Evolutionary conservation across 2,888 invertebrate genomes (phyloP).

Genomic region (Odiellus spinosus): DNA sequence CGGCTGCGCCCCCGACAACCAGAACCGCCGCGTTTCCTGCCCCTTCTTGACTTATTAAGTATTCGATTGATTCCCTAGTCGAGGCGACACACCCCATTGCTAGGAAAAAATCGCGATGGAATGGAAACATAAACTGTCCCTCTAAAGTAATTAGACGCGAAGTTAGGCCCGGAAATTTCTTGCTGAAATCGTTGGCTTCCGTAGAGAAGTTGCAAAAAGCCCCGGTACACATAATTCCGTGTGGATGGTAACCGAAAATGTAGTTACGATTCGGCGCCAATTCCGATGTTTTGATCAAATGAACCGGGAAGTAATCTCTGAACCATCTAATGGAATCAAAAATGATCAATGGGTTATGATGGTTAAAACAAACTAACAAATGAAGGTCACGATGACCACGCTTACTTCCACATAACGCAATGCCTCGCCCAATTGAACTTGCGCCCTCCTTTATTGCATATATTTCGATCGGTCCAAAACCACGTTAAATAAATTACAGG

Average conservation of each 20-base stretch:
- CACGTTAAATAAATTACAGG: slow-evolving; percentile 45
- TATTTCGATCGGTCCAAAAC: slow-evolving; percentile 48
- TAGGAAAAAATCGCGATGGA: slow-evolving; percentile 49
- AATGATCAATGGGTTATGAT: too few species aligned
- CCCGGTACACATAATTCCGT: slow-evolving; percentile 70
- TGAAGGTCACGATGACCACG: too few species aligned
- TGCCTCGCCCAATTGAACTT: slow-evolving; percentile 28
- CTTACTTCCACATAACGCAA: slow-evolving; percentile 12
- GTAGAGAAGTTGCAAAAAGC: slow-evolving; percentile 62
- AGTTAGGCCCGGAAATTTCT: slow-evolving; percentile 34
- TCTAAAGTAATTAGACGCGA: slow-evolving; percentile 45
- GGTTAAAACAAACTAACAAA: too few species aligned
- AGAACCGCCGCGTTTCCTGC: slow-evolving; percentile 49
- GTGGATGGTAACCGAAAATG: slow-evolving; percentile 73
- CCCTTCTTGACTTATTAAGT: slow-evolving; percentile 27
- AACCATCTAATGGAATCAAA: slow-evolving; percentile 28
- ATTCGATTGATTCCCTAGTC: slow-evolving; percentile 45
- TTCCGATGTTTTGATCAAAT: slow-evolving; percentile 63
- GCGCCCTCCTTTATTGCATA: slow-evolving; percentile 39
- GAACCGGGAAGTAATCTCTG: slow-evolving; percentile 69
- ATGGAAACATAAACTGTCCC: slow-evolving; percentile 53
- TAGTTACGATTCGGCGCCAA: slow-evolving; percentile 65
- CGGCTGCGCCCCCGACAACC: slow-evolving; percentile 76
- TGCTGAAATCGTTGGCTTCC: slow-evolving; percentile 36
- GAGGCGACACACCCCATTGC: slow-evolving; percentile 27